These are phyloP conservation scores for Cephalotes varians DNA, from an alignment of 2,888 invertebrate genomes.

Conservation along the genomic window DNA sequence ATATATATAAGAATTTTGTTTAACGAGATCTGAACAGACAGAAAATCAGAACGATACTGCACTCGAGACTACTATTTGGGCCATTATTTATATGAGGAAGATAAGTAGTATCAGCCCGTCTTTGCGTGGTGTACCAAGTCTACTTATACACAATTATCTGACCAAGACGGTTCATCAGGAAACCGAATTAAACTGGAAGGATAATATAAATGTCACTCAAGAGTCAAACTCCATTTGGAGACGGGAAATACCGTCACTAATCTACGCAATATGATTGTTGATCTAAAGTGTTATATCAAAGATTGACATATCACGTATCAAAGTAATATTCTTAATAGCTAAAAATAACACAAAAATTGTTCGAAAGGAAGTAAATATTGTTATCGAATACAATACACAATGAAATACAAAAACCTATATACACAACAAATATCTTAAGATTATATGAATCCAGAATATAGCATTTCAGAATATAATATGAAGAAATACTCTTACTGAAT, in stretches of 20 bases:
- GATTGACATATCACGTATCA: not conserved
- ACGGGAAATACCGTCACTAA: conserved; percentile 63
- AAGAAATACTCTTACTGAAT: not conserved
- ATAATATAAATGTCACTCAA: conserved; percentile 73
- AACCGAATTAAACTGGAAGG: conserved; percentile 71
- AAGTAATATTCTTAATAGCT: not conserved
- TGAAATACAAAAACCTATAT: not conserved
- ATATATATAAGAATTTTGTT: not conserved
- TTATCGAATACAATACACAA: not conserved
- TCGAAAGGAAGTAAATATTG: not conserved
- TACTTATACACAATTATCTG: conserved; percentile 79
- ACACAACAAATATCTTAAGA: not conserved
- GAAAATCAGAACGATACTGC: conserved; percentile 78
- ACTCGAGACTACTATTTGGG: conserved; percentile 78
- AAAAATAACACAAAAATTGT: not conserved
- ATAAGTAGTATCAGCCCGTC: conserved; percentile 83
- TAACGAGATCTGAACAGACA: conserved; percentile 31
- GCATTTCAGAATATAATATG: not conserved
- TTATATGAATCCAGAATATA: not conserved
- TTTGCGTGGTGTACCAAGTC: conserved; percentile 76
- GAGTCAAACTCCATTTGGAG: conserved; percentile 72
- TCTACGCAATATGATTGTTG: conserved; percentile 43
- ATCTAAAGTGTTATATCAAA: not conserved
- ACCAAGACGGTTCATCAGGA: conserved; percentile 78
- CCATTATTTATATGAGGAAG: conserved; percentile 83